Conservation (phyloP, 2,888 invertebrate species). For the Agrochola macilenta region DNA sequence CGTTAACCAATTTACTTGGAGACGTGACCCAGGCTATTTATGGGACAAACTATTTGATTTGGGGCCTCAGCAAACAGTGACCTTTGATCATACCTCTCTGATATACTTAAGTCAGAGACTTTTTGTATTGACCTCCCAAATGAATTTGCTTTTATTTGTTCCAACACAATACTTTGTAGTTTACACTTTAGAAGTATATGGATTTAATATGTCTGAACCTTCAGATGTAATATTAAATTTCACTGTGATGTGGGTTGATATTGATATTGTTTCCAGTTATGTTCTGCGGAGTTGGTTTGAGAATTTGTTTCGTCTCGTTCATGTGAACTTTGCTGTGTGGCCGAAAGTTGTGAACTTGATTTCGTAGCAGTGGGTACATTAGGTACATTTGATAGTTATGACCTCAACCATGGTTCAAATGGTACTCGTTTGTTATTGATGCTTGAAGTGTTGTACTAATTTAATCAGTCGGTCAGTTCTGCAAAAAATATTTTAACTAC, state of each 20-base stretch:
- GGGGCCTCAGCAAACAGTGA: slow-evolving; percentile 66
- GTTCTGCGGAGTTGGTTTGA: slow-evolving; percentile 9
- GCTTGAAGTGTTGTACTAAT: background rate
- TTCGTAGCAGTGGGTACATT: background rate
- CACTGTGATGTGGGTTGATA: slow-evolving; percentile 28
- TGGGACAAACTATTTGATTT: slow-evolving; percentile 72
- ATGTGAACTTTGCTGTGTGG: slow-evolving; percentile 23
- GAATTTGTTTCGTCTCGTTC: slow-evolving; percentile 38
- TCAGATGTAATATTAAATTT: slow-evolving; percentile 36
- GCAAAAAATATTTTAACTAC: background rate
- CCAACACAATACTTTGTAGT: slow-evolving; percentile 56
- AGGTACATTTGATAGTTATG: background rate
- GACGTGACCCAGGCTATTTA: slow-evolving; percentile 71
- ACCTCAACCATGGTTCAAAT: background rate
- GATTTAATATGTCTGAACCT: slow-evolving; percentile 37
- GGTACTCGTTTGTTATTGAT: background rate
- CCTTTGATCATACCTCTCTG: slow-evolving; percentile 67
- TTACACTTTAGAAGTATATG: slow-evolving; percentile 38
- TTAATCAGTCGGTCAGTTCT: background rate
- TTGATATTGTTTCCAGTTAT: slow-evolving; percentile 34
- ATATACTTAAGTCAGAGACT: slow-evolving; percentile 64
- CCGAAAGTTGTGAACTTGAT: slow-evolving; percentile 16
- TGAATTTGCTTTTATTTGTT: slow-evolving; percentile 66
- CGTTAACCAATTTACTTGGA: slow-evolving; percentile 70
- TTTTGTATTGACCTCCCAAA: slow-evolving; percentile 65